Conservation (phyloP, 2,797 vertebrate species). For the Streptopelia turtur region DNA sequence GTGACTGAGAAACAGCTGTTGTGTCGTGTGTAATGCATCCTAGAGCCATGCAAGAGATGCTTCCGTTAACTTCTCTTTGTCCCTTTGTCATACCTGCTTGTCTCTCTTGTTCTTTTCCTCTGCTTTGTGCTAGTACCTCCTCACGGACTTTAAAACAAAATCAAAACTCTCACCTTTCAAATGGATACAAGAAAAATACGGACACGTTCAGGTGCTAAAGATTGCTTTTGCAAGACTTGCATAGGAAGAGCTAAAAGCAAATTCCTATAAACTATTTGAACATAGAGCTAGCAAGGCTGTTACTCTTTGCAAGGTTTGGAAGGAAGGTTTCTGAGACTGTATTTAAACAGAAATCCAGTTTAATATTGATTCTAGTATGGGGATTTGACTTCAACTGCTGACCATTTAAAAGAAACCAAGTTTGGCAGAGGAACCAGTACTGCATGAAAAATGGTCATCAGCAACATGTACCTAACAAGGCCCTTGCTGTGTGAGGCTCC, state of each 20-base stretch:
- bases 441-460: not conserved
- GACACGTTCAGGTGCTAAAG: not conserved
- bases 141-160: conserved; percentile 2
- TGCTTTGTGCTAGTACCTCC: conserved; percentile 65
- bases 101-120: conserved; percentile 51
- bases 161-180: conserved; percentile 13
- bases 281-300: not conserved
- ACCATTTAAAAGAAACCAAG: not conserved
- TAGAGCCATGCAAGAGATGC: conserved; percentile 66
- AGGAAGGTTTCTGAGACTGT: not conserved
- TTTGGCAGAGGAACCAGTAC: not conserved
- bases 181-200: not conserved
- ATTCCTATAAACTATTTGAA: not conserved
- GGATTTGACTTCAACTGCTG: not conserved
- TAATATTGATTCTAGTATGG: not conserved
- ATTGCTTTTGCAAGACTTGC: not conserved
- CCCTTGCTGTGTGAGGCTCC: not conserved
- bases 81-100: conserved; percentile 62
- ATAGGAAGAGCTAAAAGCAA: not conserved
- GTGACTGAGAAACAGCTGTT: conserved; percentile 82
- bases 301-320: not conserved
- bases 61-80: conserved; percentile 53
- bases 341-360: not conserved
- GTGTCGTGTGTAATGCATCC: conserved; percentile 68
- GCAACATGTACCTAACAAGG: not conserved